Evolutionary conservation across 1,140 invertebrate species (phyloP).

Genomic region (Lepeophtheirus salmonis): DNA sequence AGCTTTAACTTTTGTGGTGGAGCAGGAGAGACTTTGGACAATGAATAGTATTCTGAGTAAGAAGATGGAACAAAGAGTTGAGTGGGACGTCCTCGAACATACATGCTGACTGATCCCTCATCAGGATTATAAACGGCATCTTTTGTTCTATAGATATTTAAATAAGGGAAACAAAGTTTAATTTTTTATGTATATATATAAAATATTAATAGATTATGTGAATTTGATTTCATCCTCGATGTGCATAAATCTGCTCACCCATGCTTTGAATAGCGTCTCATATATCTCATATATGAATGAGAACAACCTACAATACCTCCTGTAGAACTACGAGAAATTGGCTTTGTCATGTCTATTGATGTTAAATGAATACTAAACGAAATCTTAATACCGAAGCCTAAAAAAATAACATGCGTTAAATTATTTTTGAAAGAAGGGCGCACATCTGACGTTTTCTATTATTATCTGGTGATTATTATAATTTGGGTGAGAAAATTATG

Average conservation of each 20-base stretch:
- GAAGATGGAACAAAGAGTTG: slow-evolving; percentile 50
- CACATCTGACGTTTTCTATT: background rate
- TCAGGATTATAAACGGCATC: slow-evolving; percentile 57
- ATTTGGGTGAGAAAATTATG: background rate
- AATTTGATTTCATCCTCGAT: background rate
- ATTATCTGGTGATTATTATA: too few species aligned
- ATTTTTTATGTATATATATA: too few species aligned
- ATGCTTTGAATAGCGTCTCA: slow-evolving; percentile 14
- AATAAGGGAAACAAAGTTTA: background rate
- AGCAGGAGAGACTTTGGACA: slow-evolving; percentile 53
- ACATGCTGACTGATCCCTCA: slow-evolving; percentile 56
- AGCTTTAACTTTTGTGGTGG: slow-evolving; percentile 61
- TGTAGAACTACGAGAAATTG: too few species aligned
- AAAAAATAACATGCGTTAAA: background rate
- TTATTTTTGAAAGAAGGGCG: background rate
- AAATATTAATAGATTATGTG: too few species aligned
- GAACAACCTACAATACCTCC: background rate
- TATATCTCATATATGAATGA: slow-evolving; percentile 8
- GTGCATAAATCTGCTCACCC: slow-evolving; percentile 7
- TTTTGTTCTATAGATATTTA: slow-evolving; percentile 40
- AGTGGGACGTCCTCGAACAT: slow-evolving; percentile 58
- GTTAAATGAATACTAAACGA: too few species aligned
- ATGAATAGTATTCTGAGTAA: slow-evolving; percentile 43
- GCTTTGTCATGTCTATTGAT: too few species aligned
- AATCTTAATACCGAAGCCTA: too few species aligned